These are phyloP conservation scores for Muschampia plurimacula DNA, from an alignment of 2,888 invertebrate species.

Conservation along the genomic window DNA sequence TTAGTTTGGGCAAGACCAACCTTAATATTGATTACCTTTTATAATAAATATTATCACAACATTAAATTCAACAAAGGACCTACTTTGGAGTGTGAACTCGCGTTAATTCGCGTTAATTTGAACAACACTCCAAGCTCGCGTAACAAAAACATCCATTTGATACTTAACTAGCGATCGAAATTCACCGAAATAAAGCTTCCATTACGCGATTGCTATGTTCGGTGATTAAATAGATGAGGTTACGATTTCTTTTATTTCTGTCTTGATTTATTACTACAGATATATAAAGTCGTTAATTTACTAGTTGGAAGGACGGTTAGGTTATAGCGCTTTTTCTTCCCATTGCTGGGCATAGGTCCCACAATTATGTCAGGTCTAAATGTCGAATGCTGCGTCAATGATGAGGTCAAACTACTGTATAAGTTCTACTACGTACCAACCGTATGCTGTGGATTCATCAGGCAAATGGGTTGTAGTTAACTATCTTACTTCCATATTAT, in stretches of 20 bases:
- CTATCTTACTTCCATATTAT: too few relatives aligned
- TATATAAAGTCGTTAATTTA: neutral
- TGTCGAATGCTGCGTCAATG: too few relatives aligned
- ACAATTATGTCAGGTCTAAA: too few relatives aligned
- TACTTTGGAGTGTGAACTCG: neutral
- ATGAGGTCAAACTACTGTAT: too few relatives aligned
- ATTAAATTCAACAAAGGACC: neutral
- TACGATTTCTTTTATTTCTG: constrained; percentile 2
- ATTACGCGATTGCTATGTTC: constrained; percentile 31
- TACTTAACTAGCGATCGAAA: constrained; percentile 33
- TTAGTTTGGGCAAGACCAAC: too few relatives aligned
- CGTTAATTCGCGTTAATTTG: constrained; percentile 11
- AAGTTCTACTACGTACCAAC: too few relatives aligned
- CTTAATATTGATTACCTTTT: neutral
- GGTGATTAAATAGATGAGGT: neutral
- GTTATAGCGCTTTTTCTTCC: neutral
- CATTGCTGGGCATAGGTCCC: too few relatives aligned
- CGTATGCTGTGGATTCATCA: too few relatives aligned
- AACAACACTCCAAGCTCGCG: neutral
- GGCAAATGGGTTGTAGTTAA: too few relatives aligned
- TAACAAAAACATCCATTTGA: constrained; percentile 21
- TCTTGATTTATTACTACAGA: neutral
- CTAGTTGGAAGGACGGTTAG: neutral
- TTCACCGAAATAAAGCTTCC: constrained; percentile 14
- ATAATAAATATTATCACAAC: neutral